A percentile compares a stretch with the other conserved stretches of the same genome.
phyloP scores from a whole-genome alignment of 2,888 invertebrate genomes.

The Frankliniella intonsa region DNA sequence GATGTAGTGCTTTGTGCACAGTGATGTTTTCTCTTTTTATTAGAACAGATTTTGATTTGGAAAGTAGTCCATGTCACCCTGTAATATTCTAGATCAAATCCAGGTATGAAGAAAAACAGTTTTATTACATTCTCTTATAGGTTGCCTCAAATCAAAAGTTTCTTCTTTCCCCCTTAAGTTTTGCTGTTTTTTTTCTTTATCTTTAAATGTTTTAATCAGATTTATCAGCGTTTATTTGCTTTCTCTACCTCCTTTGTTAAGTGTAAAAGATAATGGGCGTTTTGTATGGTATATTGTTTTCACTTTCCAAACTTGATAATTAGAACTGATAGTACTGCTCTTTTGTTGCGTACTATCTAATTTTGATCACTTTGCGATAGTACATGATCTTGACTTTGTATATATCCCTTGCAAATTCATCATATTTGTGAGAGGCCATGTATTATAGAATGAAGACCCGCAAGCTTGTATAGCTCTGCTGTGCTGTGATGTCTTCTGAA shows the following conservation, averaged over 20 bases:
- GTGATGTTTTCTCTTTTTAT: background rate
- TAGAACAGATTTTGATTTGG: background rate
- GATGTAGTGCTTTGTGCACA: conserved; percentile 16
- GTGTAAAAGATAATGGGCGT: background rate
- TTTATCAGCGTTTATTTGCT: background rate
- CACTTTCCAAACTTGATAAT: background rate
- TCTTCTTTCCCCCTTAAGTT: background rate
- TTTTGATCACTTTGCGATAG: background rate
- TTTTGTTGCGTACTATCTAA: background rate
- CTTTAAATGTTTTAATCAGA: background rate
- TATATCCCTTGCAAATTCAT: conserved; percentile 1
- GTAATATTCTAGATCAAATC: too few species aligned
- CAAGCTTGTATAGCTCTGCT: conserved; percentile 13
- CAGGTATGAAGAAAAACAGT: too few species aligned
- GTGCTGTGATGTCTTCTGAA: conserved; percentile 22
- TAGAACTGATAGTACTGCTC: background rate
- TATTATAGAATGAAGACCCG: conserved; percentile 11
- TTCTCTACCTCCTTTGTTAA: background rate
- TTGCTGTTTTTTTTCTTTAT: background rate
- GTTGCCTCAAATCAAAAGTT: background rate
- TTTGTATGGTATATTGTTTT: background rate
- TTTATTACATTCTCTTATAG: background rate
- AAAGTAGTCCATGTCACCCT: background rate
- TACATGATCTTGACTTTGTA: background rate
- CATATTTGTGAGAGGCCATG: conserved; percentile 11